Evolutionary conservation across 2,888 invertebrate species (phyloP), one percentile per base, ranked within the genome.

Genomic region (Mimas tiliae): DNA sequence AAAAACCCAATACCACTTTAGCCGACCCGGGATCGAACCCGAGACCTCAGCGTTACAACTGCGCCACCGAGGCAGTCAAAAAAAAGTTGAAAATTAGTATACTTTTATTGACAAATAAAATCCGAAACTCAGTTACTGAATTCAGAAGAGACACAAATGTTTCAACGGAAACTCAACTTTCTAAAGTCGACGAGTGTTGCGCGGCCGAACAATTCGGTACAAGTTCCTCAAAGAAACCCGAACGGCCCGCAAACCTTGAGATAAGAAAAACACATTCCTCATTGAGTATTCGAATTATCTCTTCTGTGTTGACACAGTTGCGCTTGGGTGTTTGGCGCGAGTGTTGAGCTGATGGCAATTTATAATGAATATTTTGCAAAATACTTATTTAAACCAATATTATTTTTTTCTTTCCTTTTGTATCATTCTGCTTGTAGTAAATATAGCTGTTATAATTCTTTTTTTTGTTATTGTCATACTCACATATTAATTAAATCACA

Each of bases 201-300:
- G 52, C 50, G 45, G 52, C 64, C 48, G 34, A 47, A 58, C 53
- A 64, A 58, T 65, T 48, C 65, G 58, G 47, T 82, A 81, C 78
- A 82, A 87, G 86, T 87, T 85, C 82, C 86, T 90, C 88, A 90
- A 88, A 89, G 87, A 81, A 50, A 78, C 72, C 83, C 84, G 86
- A 79, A 79, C 77, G 78, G 82, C 79, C 77, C 82, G 85, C 87
- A 75, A 87, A 85, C 85, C 84, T 82, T 68, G 70, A 84, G 91
- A 91, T 92, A 92, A 90, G 90, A 87, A 88, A n/a, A 86, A 88
- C 85, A 90, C 87, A 89, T 89, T 89, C 86, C 86, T 87, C 88
- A 87, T 86, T 84, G 85, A 87, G 84, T 84, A 88, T 87, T 88
- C 85, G 87, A 90, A 89, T 91, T 91, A 93, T 91, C 90, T 90